A percentile compares a stretch with the other conserved stretches of the same genome.
These are phyloP conservation scores for Liparis tanakae DNA, from an alignment of 2,797 vertebrate species.

Conservation along the genomic window DNA sequence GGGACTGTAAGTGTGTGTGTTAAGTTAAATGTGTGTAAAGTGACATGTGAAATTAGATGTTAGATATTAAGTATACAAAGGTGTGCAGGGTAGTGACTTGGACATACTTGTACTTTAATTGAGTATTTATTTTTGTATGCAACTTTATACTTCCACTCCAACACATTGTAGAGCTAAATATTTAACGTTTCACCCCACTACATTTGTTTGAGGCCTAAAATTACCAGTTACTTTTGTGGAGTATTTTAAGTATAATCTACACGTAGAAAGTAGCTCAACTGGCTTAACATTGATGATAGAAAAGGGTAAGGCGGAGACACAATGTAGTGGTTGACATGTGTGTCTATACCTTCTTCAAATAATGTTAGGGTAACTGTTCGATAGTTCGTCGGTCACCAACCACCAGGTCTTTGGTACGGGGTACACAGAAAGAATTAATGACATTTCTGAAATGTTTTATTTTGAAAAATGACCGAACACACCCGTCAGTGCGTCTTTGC, in stretches of 20 bases:
- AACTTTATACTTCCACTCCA: not conserved
- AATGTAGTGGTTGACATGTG: not conserved
- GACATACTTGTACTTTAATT: not conserved
- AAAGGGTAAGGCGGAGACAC: not conserved
- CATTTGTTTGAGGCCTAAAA: not conserved
- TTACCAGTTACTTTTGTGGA: not conserved
- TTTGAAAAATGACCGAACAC: too few relatives aligned
- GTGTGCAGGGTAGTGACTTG: not conserved
- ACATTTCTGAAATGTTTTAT: too few relatives aligned
- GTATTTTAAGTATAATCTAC: not conserved
- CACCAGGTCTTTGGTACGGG: too few relatives aligned
- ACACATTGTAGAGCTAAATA: not conserved
- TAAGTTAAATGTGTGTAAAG: too few relatives aligned
- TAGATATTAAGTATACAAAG: too few relatives aligned
- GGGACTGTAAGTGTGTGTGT: too few relatives aligned
- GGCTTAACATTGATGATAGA: constrained; percentile 1
- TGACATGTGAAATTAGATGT: too few relatives aligned
- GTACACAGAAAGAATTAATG: too few relatives aligned
- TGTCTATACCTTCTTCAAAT: too few relatives aligned
- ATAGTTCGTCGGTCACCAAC: too few relatives aligned
- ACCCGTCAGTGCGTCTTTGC: too few relatives aligned
- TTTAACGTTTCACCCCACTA: not conserved
- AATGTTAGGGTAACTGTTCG: too few relatives aligned
- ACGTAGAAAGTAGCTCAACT: not conserved
- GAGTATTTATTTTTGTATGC: not conserved